Evolutionary conservation across 2,113 vertebrate species (phyloP), one percentile per base, ranked within the genome.

Genomic region (Synchiropus splendidus): DNA sequence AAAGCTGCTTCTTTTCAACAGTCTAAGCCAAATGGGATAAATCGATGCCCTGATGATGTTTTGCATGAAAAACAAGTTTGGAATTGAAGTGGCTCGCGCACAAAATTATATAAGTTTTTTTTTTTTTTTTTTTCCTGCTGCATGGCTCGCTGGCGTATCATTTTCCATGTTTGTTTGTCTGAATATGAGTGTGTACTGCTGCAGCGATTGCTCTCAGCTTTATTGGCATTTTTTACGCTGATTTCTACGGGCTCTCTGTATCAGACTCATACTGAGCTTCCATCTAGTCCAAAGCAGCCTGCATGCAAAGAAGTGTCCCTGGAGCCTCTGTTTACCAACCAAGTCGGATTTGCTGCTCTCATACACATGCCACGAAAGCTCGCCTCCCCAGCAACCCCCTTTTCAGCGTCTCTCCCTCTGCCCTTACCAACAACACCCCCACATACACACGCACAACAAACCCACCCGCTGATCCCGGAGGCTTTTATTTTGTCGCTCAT

Each of bases 241-340:
- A 81, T 80, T 85, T 82, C 72, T 67, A 73, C 67, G 71, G 73
- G 78, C 77, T 80, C 78, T 71, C 71, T 73, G 68, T 74, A 75
- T 85, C 85, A 79, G 72, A 83, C 77, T 78, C 78, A 65, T 78
- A 77, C 74, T 81, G 77, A 64, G 75, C 67, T 67, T 57, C 60
- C 61, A 67, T 70, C 67, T 59, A 42, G 65, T 75, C 65, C 41
- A 49, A 67, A 64, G 77, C 66, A 77, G 74, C 44, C 58, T 59
- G 65, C 73, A 77, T 67, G 73, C 62, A 71, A 73, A 68, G 61
- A 64, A 78, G 70, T 56, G 75, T 83, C 83, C 85, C 83, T 54
- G 55, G 79, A 84, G 86, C 77, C 72, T 73, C 72, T 86, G 84
- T 86, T 87, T 87, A 86, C 82, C 61, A 81, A 86, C 64, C 82